Percentiles rank a stretch among this genome's conserved stretches.
Evolutionary conservation across 2,888 invertebrate species (phyloP).

Genomic region (Oxyteleia sp.): DNA sequence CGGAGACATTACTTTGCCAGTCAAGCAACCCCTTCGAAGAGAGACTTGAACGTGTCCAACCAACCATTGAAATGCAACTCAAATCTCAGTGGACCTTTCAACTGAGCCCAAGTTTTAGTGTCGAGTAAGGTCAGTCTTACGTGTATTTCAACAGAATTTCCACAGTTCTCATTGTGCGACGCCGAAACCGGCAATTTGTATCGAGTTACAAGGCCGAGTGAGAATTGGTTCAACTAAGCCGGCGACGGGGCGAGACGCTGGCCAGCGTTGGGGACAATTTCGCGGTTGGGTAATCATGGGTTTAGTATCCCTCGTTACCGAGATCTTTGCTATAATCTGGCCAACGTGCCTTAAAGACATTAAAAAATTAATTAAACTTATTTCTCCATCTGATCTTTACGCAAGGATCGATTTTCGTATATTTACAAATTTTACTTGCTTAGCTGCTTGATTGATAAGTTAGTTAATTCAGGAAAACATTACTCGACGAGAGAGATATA

Average conservation of each 20-base stretch:
- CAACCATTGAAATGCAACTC: not conserved
- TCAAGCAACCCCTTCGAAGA: constrained; percentile 8
- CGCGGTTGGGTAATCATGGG: constrained; percentile 67
- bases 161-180: not conserved
- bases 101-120: not conserved
- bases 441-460: constrained; percentile 23
- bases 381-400: constrained; percentile 27
- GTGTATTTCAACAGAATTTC: not conserved
- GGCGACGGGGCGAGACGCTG: constrained; percentile 23
- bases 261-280: constrained; percentile 58
- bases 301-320: constrained; percentile 55
- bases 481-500: not conserved
- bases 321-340: constrained; percentile 51
- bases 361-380: constrained; percentile 57
- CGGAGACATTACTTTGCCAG: constrained; percentile 30
- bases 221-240: constrained; percentile 49
- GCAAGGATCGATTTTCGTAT: constrained; percentile 15
- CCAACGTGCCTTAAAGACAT: constrained; percentile 57
- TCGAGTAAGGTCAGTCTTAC: not conserved
- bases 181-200: not conserved
- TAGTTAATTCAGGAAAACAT: constrained; percentile 30
- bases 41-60: not conserved
- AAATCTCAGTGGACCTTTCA: not conserved
- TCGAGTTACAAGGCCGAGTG: constrained; percentile 31
- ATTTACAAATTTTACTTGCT: constrained; percentile 40